Conservation (phyloP, 2,113 vertebrate genomes). For the Zingel zingel region DNA sequence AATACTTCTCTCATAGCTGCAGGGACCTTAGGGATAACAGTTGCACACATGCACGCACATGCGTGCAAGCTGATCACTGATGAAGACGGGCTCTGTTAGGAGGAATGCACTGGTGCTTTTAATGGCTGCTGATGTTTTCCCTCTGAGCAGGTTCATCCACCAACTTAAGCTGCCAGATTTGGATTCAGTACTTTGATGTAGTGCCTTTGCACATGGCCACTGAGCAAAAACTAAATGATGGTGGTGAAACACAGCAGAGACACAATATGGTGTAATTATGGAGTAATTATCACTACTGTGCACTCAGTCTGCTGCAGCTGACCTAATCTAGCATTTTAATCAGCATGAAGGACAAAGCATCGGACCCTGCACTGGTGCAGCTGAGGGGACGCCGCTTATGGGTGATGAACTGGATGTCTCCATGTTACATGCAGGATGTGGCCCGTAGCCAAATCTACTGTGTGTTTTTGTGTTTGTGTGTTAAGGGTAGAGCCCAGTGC, state of each 20-base stretch:
- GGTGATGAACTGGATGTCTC: slow-evolving; percentile 38
- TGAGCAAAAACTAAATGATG: slow-evolving; percentile 32
- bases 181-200: background rate
- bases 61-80: slow-evolving; percentile 35
- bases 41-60: slow-evolving; percentile 46
- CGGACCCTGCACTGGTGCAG: slow-evolving; percentile 52
- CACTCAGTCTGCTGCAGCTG: slow-evolving; percentile 59
- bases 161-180: slow-evolving; percentile 1
- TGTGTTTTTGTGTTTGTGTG: slow-evolving; percentile 43
- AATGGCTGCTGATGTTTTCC: slow-evolving; percentile 33
- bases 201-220: slow-evolving; percentile 12
- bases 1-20: slow-evolving; percentile 52
- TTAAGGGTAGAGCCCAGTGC: slow-evolving; percentile 38
- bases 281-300: slow-evolving; percentile 66
- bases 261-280: slow-evolving; percentile 65
- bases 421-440: slow-evolving; percentile 71
- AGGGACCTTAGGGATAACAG: slow-evolving; percentile 57
- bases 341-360: slow-evolving; percentile 71
- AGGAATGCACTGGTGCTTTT: slow-evolving; percentile 39
- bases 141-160: slow-evolving; percentile 17
- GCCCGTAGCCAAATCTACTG: slow-evolving; percentile 56
- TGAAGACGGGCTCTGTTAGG: slow-evolving; percentile 20
- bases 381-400: slow-evolving; percentile 47
- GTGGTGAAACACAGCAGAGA: slow-evolving; percentile 39
- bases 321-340: slow-evolving; percentile 75